A percentile compares a stretch with the other conserved stretches of the same genome.
phyloP scores from a whole-genome alignment of 2,888 invertebrate species.

The Allophyes oxyacanthae region DNA sequence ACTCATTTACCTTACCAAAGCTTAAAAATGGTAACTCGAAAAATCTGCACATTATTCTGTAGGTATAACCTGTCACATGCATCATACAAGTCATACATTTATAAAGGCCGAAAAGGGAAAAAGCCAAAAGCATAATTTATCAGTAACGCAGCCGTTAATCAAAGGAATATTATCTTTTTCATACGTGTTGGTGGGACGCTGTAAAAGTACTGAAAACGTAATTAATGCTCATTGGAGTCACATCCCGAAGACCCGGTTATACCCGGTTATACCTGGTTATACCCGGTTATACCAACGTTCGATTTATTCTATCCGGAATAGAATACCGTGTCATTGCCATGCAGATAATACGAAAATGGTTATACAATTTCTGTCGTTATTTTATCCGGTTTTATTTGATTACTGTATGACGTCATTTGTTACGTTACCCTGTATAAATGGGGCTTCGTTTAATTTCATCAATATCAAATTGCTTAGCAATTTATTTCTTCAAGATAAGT shows the following conservation, averaged over 20 bases:
- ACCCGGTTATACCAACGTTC: conserved; percentile 24
- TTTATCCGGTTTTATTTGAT: too few species aligned
- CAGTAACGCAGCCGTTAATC: conserved; percentile 59
- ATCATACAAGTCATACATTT: conserved; percentile 12
- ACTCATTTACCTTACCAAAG: too few species aligned
- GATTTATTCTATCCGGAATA: conserved; percentile 48
- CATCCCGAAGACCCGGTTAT: conserved; percentile 43
- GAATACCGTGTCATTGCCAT: conserved; percentile 32
- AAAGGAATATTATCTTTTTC: conserved; percentile 64
- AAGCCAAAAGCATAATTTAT: conserved; percentile 44
- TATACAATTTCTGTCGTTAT: not conserved
- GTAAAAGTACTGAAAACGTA: conserved; percentile 62
- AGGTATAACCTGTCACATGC: conserved; percentile 3
- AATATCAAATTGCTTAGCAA: too few species aligned
- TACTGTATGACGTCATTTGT: not conserved
- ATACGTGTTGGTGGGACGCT: conserved; percentile 60
- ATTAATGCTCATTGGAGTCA: conserved; percentile 72
- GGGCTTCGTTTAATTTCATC: too few species aligned
- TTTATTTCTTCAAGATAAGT: too few species aligned
- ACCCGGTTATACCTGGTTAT: too few species aligned
- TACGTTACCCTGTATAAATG: not conserved
- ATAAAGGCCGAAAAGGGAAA: conserved; percentile 15
- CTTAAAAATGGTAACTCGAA: too few species aligned
- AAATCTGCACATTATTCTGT: not conserved
- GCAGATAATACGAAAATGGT: conserved; percentile 8